Base-by-base conservation (phyloP, 1,140 invertebrate genomes). In the Archivesica marissinica region DNA sequence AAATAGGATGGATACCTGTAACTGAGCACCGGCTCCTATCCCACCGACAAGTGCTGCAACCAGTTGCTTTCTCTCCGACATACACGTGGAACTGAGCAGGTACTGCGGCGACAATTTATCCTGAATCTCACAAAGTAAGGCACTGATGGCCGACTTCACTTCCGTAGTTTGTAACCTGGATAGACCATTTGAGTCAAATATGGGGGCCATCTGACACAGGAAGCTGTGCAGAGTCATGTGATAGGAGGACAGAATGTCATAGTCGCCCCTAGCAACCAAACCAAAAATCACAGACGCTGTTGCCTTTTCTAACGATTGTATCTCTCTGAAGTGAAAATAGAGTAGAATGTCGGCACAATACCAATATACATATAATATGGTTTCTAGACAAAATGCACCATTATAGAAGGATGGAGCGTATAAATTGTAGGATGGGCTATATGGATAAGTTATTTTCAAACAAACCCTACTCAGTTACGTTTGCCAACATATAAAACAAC, bases 281-380 rank as follows among this genome's bases (percentile, higher is more conserved):
- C 41, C 61, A 11, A 74, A 25, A n/a, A 86, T 56, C 9, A 88
- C 41, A 20, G 35, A 13, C 17, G 83, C 80, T 38, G 82, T 74
- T 13, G 39, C 52, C 38, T 85, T 81, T 35, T 90, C 89, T 13
- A 90, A 54, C 6, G 68, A 20, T 17, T 75, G 23, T 17, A 72
- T 35, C 17, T 85, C 85, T 20, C 89, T 90, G 52, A 23, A 76
- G 66, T n/a, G n/a, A n/a, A n/a, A n/a, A n/a, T n/a, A n/a, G n/a
- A n/a, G n/a, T n/a, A n/a, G n/a, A n/a, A n/a, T n/a, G n/a, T n/a
- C n/a, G n/a, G n/a, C n/a, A n/a, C n/a, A n/a, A n/a, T n/a, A n/a
- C n/a, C n/a, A n/a, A n/a, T n/a, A n/a, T n/a, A n/a, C n/a, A n/a
- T n/a, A n/a, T n/a, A n/a, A n/a, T n/a, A n/a, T n/a, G n/a, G n/a